Evolutionary conservation across 2,797 vertebrate species (phyloP).

Genomic region (Poeciliopsis paucimaculata): DNA sequence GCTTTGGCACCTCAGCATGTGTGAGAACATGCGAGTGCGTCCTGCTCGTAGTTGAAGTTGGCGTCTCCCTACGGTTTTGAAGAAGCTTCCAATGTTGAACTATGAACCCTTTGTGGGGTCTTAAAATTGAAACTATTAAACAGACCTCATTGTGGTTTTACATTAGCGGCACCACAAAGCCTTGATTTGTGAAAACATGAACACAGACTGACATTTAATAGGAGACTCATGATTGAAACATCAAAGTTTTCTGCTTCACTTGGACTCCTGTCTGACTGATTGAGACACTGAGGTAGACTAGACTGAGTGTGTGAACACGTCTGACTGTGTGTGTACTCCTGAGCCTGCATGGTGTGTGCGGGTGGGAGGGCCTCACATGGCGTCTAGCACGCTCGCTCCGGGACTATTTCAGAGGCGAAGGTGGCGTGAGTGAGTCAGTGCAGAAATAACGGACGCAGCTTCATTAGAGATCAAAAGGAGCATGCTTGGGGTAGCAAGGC

Average conservation of each 20-base stretch:
- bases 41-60: slow-evolving; percentile 27
- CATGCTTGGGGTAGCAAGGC: slow-evolving; percentile 34
- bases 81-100: slow-evolving; percentile 74
- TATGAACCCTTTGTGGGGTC: slow-evolving; percentile 64
- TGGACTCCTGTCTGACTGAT: slow-evolving; percentile 58
- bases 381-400: slow-evolving; percentile 48
- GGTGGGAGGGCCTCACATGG: slow-evolving; percentile 62
- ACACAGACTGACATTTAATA: slow-evolving; percentile 72
- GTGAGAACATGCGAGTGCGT: slow-evolving; percentile 9
- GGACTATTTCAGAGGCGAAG: slow-evolving; percentile 67
- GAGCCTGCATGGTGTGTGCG: slow-evolving; percentile 22
- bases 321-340: slow-evolving; percentile 35
- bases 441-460: slow-evolving; percentile 71
- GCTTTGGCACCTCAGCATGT: slow-evolving; percentile 69
- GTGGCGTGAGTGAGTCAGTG: slow-evolving; percentile 77
- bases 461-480: slow-evolving; percentile 80
- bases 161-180: slow-evolving; percentile 36
- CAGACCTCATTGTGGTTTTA: slow-evolving; percentile 56
- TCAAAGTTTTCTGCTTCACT: slow-evolving; percentile 76
- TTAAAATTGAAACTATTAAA: slow-evolving; percentile 69
- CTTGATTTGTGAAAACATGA: slow-evolving; percentile 32
- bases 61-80: slow-evolving; percentile 67
- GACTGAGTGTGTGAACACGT: slow-evolving; percentile 47
- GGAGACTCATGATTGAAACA: slow-evolving; percentile 75
- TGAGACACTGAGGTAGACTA: slow-evolving; percentile 71